These are phyloP conservation scores for Megaustenia siamemsis DNA, from an alignment of 2,888 invertebrate genomes.

Conservation along the genomic window DNA sequence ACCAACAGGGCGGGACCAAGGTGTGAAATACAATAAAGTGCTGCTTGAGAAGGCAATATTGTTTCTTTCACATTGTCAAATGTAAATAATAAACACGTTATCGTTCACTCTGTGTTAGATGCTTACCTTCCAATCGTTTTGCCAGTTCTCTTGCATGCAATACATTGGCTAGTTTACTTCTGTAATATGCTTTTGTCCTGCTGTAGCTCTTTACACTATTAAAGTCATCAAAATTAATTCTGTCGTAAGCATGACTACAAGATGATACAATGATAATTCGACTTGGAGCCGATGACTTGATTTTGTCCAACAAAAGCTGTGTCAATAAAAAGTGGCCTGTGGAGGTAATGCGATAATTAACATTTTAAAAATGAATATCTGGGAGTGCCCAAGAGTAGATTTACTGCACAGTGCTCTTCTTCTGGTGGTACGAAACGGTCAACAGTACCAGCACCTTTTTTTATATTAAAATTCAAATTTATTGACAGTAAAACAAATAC, in stretches of 20 bases:
- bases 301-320: constrained; percentile 74
- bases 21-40: no score
- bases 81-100: neutral
- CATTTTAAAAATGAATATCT: no score
- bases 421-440: no score
- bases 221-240: constrained; percentile 78
- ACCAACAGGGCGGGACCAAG: no score
- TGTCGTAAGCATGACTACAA: constrained; percentile 66
- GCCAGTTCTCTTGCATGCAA: constrained; percentile 75
- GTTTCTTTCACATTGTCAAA: neutral
- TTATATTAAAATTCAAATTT: no score
- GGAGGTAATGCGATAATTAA: constrained; percentile 26
- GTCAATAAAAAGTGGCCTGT: constrained; percentile 79
- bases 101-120: neutral
- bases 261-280: constrained; percentile 78
- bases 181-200: constrained; percentile 71
- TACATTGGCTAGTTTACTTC: constrained; percentile 77
- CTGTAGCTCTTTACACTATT: constrained; percentile 73
- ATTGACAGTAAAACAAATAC: no score
- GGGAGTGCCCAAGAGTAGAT: no score
- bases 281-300: constrained; percentile 75
- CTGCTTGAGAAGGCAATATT: no score
- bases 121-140: constrained; percentile 71
- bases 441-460: no score
- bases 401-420: no score